Conservation (phyloP, 2,888 invertebrate genomes). For the Atrina japonica region DNA sequence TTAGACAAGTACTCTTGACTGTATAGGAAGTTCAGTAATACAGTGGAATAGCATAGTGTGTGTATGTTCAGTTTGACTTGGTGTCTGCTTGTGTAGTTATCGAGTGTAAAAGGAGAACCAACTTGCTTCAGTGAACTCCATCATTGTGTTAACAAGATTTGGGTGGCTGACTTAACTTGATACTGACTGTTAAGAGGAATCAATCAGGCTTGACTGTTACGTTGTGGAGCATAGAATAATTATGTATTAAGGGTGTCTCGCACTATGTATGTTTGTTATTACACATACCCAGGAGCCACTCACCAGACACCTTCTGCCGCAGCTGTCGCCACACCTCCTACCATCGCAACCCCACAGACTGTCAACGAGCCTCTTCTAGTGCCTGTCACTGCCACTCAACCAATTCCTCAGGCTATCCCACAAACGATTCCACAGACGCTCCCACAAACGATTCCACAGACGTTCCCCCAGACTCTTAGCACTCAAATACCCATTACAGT, state of each 20-base stretch:
- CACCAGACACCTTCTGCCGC: constrained; percentile 42
- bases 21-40: not conserved
- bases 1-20: constrained; percentile 11
- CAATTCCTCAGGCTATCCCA: constrained; percentile 12
- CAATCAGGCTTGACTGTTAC: constrained; percentile 13
- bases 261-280: constrained; percentile 61
- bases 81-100: too few relatives aligned
- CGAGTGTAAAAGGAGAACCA: too few relatives aligned
- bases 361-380: constrained; percentile 47
- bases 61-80: too few relatives aligned
- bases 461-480: not conserved
- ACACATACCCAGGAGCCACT: constrained; percentile 53
- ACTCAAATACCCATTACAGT: constrained; percentile 39
- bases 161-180: too few relatives aligned
- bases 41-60: too few relatives aligned
- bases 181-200: not conserved
- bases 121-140: too few relatives aligned
- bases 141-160: too few relatives aligned
- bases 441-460: not conserved
- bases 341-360: constrained; percentile 37
- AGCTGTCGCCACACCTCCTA: constrained; percentile 40
- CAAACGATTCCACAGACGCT: constrained; percentile 17
- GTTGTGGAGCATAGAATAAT: constrained; percentile 19
- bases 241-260: constrained; percentile 38
- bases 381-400: constrained; percentile 39